These are phyloP conservation scores for Argyrosomus regius DNA, from an alignment of 2,797 vertebrate genomes.

Conservation along the genomic window DNA sequence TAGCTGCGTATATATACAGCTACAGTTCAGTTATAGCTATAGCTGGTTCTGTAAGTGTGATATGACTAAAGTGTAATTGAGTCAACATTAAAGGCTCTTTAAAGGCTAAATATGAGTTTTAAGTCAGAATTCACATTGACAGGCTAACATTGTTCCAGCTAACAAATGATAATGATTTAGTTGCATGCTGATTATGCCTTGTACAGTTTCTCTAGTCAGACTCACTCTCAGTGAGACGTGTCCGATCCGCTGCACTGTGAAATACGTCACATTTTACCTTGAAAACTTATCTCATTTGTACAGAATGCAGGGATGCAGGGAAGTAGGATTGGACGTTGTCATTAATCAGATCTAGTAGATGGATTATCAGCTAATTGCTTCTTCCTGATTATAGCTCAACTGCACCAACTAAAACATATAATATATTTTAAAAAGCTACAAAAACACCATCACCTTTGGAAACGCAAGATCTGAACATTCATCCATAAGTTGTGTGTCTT, in stretches of 20 bases:
- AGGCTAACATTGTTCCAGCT: background rate
- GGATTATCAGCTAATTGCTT: slow-evolving; percentile 12
- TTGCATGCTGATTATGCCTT: background rate
- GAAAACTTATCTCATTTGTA: background rate
- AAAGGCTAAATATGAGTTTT: background rate
- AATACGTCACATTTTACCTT: slow-evolving; percentile 27
- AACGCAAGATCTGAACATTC: no score
- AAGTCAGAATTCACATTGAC: no score
- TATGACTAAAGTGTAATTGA: background rate
- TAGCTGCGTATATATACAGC: no score
- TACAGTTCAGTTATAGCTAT: background rate
- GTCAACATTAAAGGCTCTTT: background rate
- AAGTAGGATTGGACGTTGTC: background rate
- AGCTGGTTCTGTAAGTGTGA: background rate
- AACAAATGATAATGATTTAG: background rate
- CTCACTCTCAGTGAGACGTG: slow-evolving; percentile 10
- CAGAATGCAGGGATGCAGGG: slow-evolving; percentile 11
- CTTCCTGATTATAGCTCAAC: slow-evolving; percentile 4
- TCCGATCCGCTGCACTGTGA: slow-evolving; percentile 6
- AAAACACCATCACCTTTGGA: no score
- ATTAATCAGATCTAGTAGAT: slow-evolving; percentile 20
- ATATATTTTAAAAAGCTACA: no score
- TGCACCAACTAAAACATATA: background rate
- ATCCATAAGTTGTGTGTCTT: background rate
- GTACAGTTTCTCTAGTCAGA: background rate